Percentiles rank a stretch among this genome's conserved stretches.
phyloP scores from a whole-genome alignment of 2,797 vertebrate species.

The Pseudopleuronectes americanus region DNA sequence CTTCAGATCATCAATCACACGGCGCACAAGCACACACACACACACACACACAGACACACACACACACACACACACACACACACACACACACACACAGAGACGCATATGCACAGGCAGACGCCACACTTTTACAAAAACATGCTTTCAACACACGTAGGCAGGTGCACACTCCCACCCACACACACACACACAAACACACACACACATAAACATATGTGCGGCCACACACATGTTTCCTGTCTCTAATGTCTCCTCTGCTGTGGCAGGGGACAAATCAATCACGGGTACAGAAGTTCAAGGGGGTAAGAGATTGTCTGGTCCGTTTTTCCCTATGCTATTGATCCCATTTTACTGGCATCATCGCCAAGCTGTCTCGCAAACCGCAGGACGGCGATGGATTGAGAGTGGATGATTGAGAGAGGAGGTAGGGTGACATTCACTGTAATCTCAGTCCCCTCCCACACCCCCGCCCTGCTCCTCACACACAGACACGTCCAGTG shows the following conservation, averaged over 20 bases:
- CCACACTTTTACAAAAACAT: constrained; percentile 66
- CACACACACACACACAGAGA: constrained; percentile 13
- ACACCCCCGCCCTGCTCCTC: constrained; percentile 35
- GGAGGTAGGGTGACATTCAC: constrained; percentile 82
- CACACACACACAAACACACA: constrained; percentile 40
- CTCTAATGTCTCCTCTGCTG: constrained; percentile 78
- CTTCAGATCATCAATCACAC: constrained; percentile 97
- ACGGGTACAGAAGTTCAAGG: constrained; percentile 82
- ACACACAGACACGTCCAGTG: constrained; percentile 46
- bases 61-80: constrained; percentile 30
- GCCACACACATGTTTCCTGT: constrained; percentile 77
- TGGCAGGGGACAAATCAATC: constrained; percentile 85
- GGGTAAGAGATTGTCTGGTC: constrained; percentile 84
- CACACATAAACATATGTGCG: constrained; percentile 38
- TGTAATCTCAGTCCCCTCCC: constrained; percentile 72
- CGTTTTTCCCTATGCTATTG: constrained; percentile 82
- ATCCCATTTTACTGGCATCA: constrained; percentile 85
- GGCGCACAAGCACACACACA: constrained; percentile 59
- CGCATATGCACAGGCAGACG: constrained; percentile 17
- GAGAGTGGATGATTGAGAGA: constrained; percentile 84
- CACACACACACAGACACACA: not conserved
- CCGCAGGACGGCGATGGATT: constrained; percentile 76
- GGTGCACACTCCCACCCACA: constrained; percentile 51
- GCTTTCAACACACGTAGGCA: constrained; percentile 69
- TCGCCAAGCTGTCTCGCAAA: constrained; percentile 79